These are phyloP conservation scores for Agonopterix alstromeriana DNA, from an alignment of 2,888 invertebrate species.

Conservation along the genomic window DNA sequence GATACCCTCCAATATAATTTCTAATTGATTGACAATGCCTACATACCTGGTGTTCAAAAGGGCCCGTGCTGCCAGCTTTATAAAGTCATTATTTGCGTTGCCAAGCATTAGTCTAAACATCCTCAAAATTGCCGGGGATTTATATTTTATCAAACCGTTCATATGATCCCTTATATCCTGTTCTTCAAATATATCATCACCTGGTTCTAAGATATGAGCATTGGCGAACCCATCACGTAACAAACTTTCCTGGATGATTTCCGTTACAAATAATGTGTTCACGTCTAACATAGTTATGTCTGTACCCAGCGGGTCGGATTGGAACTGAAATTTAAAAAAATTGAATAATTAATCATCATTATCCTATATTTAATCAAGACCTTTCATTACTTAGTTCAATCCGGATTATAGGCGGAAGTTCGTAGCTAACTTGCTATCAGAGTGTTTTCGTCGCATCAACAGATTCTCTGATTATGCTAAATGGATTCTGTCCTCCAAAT, in stretches of 20 bases:
- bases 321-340: slow-evolving; percentile 27
- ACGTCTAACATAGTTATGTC: slow-evolving; percentile 42
- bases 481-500: too few relatives aligned
- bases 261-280: slow-evolving; percentile 50
- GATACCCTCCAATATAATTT: background rate
- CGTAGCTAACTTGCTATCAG: too few relatives aligned
- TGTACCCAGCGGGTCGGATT: slow-evolving; percentile 20
- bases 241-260: slow-evolving; percentile 58
- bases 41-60: slow-evolving; percentile 39
- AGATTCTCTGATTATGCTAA: too few relatives aligned
- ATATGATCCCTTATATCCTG: slow-evolving; percentile 34
- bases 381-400: background rate
- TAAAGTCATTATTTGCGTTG: slow-evolving; percentile 31
- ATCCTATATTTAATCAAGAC: background rate
- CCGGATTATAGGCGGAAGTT: too few relatives aligned
- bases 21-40: background rate
- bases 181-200: slow-evolving; percentile 32
- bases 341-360: background rate
- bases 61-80: slow-evolving; percentile 33
- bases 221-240: slow-evolving; percentile 36
- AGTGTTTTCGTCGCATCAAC: too few relatives aligned
- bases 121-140: slow-evolving; percentile 50
- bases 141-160: slow-evolving; percentile 40
- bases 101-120: slow-evolving; percentile 44
- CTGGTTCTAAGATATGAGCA: slow-evolving; percentile 28